A percentile compares a stretch with the other conserved stretches of the same genome.
These are phyloP conservation scores for Elephantulus edwardii DNA, from an alignment of 2,113 vertebrate species.

Conservation along the genomic window DNA sequence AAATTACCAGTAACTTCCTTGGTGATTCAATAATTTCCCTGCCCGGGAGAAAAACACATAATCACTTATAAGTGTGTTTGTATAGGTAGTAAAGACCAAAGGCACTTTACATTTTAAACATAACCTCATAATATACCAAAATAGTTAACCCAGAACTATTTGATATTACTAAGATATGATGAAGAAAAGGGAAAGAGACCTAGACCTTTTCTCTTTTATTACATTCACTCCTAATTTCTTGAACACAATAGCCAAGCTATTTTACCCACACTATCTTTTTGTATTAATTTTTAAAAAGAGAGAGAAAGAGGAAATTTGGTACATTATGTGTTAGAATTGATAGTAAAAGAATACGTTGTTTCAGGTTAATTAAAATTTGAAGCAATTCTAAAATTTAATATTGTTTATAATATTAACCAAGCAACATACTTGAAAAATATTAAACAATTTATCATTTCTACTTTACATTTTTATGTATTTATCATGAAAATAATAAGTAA, in stretches of 20 bases:
- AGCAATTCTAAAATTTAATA: background rate
- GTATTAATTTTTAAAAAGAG: background rate
- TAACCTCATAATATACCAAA: no score
- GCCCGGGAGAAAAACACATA: background rate
- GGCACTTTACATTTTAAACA: background rate
- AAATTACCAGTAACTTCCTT: background rate
- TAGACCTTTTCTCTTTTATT: background rate
- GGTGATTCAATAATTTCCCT: background rate
- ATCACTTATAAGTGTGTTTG: background rate
- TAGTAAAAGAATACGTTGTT: background rate
- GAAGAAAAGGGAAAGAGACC: background rate
- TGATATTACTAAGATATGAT: background rate
- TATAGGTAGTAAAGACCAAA: background rate
- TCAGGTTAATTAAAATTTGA: background rate
- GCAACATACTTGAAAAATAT: background rate
- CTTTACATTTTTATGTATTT: background rate
- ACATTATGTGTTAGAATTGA: background rate
- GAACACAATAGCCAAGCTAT: background rate
- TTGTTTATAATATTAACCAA: background rate
- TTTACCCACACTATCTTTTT: background rate
- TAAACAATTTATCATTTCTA: background rate
- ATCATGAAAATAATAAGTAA: background rate
- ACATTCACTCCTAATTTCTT: background rate
- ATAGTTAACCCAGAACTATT: background rate
- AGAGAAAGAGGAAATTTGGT: background rate